phyloP scores from a whole-genome alignment of 2,797 vertebrate genomes.

The Phrynocephalus forsythii region DNA sequence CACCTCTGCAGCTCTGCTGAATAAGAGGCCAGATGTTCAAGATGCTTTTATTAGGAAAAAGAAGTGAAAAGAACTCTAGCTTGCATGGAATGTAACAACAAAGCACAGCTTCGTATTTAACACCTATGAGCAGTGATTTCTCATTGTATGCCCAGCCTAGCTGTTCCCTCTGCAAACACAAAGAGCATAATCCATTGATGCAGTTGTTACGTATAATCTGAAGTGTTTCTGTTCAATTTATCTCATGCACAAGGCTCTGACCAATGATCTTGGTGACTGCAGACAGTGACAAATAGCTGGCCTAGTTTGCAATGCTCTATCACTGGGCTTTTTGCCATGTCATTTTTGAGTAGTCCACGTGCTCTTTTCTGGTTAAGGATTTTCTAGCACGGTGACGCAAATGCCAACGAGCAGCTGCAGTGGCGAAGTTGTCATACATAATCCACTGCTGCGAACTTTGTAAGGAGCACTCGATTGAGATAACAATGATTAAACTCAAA shows the following conservation, averaged over 20 bases:
- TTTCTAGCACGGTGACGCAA: constrained; percentile 48
- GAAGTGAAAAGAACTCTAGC: not conserved
- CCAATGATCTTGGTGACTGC: constrained; percentile 58
- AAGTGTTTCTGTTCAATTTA: constrained; percentile 57
- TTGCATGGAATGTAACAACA: not conserved
- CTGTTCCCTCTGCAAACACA: not conserved
- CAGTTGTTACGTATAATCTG: constrained; percentile 24
- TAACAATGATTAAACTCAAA: not conserved
- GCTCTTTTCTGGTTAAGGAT: constrained; percentile 18
- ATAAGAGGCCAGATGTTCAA: not conserved
- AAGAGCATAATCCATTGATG: not conserved
- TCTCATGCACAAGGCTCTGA: constrained; percentile 48
- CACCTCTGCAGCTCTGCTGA: not conserved
- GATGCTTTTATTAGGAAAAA: not conserved
- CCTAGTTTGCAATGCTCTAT: constrained; percentile 65
- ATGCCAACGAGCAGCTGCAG: constrained; percentile 42
- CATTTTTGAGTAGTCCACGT: constrained; percentile 36
- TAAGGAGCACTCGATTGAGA: not conserved
- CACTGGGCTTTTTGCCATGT: constrained; percentile 59
- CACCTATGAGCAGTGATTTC: not conserved
- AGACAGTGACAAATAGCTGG: constrained; percentile 57
- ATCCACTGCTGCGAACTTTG: constrained; percentile 18
- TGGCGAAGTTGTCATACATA: constrained; percentile 25
- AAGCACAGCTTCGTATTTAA: not conserved
- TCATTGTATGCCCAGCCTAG: not conserved